Evolutionary conservation across 1,140 invertebrate genomes (phyloP).

Genomic region (Conus betulinus): DNA sequence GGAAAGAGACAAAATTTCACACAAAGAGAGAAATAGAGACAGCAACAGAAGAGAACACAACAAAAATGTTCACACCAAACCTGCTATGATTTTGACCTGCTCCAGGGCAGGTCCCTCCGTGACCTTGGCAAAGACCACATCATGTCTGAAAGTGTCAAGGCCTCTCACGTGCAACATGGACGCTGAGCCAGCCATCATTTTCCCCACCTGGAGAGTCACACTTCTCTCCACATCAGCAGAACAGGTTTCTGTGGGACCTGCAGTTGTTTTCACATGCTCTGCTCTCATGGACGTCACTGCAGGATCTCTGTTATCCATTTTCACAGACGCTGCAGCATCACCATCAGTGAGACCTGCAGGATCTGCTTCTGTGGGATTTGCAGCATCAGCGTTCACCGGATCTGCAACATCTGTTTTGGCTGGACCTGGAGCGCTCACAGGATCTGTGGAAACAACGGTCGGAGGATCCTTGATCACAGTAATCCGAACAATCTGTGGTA

Average conservation of each 20-base stretch:
- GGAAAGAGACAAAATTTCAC: neutral
- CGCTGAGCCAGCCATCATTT: neutral
- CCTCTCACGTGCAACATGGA: neutral
- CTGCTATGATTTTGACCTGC: neutral
- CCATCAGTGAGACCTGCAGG: neutral
- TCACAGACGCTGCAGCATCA: neutral
- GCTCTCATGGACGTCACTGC: neutral
- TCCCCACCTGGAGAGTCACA: neutral
- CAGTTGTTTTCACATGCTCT: neutral
- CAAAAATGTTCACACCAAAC: neutral
- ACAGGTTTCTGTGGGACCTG: neutral
- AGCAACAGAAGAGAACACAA: neutral
- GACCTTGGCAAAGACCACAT: conserved; percentile 24
- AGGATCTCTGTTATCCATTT: neutral
- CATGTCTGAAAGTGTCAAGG: neutral
- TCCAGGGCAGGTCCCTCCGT: neutral
- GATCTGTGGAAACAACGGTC: no score
- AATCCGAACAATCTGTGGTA: neutral
- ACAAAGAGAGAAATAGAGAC: neutral
- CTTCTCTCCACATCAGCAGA: neutral
- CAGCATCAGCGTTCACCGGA: neutral
- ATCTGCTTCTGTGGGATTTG: neutral
- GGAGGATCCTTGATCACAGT: no score
- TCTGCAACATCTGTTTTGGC: neutral
- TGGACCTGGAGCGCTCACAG: no score